Evolutionary conservation across 2,113 vertebrate genomes (phyloP).

Genomic region (Lethenteron reissneri): DNA sequence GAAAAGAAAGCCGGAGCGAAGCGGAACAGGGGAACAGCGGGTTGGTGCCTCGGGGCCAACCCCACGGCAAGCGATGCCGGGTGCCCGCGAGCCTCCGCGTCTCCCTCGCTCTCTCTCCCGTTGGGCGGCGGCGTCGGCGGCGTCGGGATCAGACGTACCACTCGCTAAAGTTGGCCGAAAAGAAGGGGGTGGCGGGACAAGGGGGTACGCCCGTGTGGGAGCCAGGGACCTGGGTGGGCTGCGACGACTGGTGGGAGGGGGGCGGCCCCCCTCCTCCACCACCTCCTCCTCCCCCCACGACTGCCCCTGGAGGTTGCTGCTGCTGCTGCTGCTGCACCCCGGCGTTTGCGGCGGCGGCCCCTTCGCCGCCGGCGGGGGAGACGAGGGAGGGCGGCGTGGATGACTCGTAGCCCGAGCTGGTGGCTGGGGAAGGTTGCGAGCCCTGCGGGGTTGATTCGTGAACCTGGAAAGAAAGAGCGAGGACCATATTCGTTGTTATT

Average conservation of each 20-base stretch:
- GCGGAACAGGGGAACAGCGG: background rate
- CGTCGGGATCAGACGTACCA: constrained; percentile 83
- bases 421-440: constrained; percentile 84
- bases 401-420: constrained; percentile 96
- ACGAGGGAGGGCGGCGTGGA: constrained; percentile 97
- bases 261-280: constrained; percentile 27
- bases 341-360: constrained; percentile 22
- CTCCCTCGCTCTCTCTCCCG: background rate
- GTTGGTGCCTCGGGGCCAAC: background rate
- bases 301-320: no score
- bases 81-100: background rate
- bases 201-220: background rate
- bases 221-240: background rate
- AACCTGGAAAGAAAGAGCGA: constrained; percentile 35
- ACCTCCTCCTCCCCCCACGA: no score
- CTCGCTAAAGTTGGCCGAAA: constrained; percentile 99
- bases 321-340: no score
- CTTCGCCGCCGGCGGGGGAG: constrained; percentile 87
- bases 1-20: no score
- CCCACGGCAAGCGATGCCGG: background rate
- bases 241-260: constrained; percentile 70
- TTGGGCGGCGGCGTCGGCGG: constrained; percentile 13
- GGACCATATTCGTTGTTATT: background rate
- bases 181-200: constrained; percentile 3
- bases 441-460: constrained; percentile 72